phyloP scores from a whole-genome alignment of 2,113 vertebrate genomes.

The Paradoxurus hermaphroditus region DNA sequence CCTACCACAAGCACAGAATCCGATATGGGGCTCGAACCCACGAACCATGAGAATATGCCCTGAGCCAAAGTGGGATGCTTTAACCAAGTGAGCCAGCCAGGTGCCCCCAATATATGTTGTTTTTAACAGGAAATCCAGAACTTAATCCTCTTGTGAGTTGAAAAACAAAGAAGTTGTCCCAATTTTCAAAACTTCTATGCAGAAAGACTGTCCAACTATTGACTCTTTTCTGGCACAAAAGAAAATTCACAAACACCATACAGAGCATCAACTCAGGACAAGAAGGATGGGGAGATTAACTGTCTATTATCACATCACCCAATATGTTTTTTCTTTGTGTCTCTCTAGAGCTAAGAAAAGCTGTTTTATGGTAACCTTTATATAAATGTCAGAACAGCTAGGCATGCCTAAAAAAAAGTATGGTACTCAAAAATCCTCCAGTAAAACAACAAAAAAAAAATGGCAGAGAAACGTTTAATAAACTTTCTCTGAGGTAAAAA shows the following conservation, averaged over 20 bases:
- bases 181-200: neutral
- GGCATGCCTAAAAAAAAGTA: neutral
- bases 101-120: neutral
- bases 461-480: neutral
- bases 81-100: too few species aligned
- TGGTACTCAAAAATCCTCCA: neutral
- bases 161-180: neutral
- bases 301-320: too few species aligned
- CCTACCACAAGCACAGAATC: too few species aligned
- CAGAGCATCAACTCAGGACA: neutral
- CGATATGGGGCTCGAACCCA: too few species aligned
- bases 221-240: neutral
- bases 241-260: neutral
- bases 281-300: neutral
- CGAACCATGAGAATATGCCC: too few species aligned
- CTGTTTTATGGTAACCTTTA: neutral
- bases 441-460: neutral
- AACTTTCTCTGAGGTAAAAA: neutral
- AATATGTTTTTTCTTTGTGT: neutral
- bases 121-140: neutral
- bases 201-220: neutral
- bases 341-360: neutral
- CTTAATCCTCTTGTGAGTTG: neutral
- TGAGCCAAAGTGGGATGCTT: too few species aligned
- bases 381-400: neutral